These are phyloP conservation scores for Elanoides forficatus DNA, from an alignment of 2,113 vertebrate genomes.

Conservation along the genomic window DNA sequence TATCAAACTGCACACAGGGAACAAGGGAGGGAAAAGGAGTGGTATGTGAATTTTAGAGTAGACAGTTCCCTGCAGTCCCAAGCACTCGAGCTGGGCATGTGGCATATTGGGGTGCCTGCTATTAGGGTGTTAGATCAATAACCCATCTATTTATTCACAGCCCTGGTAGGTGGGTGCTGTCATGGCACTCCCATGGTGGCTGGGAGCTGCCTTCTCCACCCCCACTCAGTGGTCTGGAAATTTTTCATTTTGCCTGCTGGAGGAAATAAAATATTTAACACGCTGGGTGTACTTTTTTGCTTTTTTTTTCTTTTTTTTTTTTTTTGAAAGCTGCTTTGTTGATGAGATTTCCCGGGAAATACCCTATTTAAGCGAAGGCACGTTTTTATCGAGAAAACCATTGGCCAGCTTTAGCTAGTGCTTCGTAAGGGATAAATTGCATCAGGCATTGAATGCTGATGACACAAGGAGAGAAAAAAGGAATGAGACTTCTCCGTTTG, in stretches of 20 bases:
- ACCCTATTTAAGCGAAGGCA: neutral
- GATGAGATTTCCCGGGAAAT: neutral
- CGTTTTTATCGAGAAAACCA: neutral
- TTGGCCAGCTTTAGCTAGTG: neutral
- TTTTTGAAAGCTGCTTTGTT: neutral
- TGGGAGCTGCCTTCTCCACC: neutral
- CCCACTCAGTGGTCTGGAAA: neutral
- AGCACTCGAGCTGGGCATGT: fast-evolving
- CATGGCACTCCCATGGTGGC: neutral
- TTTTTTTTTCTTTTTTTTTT: no score
- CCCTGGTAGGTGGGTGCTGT: neutral
- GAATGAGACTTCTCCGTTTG: neutral
- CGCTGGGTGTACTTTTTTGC: no score
- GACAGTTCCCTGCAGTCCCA: neutral
- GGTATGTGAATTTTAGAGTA: neutral
- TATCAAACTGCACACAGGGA: neutral
- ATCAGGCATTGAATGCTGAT: neutral
- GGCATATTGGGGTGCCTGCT: neutral
- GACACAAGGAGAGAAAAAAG: neutral
- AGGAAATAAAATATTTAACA: neutral
- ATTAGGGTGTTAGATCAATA: neutral
- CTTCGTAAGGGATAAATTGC: neutral
- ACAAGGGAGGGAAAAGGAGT: neutral
- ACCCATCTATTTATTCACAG: neutral
- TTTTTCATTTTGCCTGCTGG: neutral